Conservation (phyloP, 2,113 vertebrate species). For the Ciconia boyciana region DNA sequence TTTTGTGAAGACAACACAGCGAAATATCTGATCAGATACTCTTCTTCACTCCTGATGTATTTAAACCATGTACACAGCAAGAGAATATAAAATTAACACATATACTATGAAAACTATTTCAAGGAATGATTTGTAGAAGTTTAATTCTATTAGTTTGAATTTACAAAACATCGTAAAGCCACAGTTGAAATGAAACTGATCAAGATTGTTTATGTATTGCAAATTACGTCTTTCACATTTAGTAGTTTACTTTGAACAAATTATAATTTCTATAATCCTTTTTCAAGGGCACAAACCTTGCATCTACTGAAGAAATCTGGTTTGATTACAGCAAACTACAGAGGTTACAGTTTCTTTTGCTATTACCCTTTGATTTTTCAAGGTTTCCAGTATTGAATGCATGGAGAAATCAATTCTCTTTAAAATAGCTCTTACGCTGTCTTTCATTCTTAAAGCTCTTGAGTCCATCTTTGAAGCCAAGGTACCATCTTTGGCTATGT, state of each 20-base stretch:
- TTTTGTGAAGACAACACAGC: neutral
- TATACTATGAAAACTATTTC: neutral
- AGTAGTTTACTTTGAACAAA: neutral
- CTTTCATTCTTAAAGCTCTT: neutral
- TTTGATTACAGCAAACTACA: neutral
- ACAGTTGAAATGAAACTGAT: neutral
- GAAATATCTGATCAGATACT: neutral
- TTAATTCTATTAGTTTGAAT: neutral
- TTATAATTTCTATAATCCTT: neutral
- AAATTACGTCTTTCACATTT: neutral
- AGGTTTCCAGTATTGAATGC: constrained; percentile 5
- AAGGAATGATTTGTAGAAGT: neutral
- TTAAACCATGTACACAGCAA: neutral
- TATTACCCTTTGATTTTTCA: constrained; percentile 38
- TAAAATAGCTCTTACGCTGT: neutral
- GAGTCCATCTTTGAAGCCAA: neutral
- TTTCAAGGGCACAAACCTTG: neutral
- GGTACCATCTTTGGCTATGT: neutral
- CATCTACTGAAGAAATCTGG: neutral
- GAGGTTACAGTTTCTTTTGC: constrained; percentile 20
- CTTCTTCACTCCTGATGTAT: neutral
- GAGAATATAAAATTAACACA: neutral
- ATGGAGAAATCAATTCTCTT: constrained; percentile 44
- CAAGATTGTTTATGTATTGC: neutral
- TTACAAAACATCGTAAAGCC: neutral